phyloP scores from a whole-genome alignment of 2,113 vertebrate genomes.

The Sakesphorus luctuosus region DNA sequence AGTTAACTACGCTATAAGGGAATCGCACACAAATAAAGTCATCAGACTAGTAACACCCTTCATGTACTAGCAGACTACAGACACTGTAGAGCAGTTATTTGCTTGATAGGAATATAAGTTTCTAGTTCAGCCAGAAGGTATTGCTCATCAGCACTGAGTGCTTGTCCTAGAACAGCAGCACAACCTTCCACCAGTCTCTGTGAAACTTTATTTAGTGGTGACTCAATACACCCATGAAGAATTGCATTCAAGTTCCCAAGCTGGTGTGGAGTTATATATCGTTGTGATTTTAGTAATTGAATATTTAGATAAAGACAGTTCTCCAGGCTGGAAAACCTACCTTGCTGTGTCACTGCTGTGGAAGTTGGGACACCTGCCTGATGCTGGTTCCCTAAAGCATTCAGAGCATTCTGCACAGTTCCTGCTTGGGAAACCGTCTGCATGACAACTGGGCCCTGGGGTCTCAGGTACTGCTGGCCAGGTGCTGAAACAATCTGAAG shows the following conservation, averaged over 20 bases:
- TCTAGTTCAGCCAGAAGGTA: too few species aligned
- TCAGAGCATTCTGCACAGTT: slow-evolving; percentile 78
- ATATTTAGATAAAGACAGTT: background rate
- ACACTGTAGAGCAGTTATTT: too few species aligned
- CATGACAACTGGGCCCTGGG: slow-evolving; percentile 87
- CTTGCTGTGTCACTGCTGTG: slow-evolving; percentile 75
- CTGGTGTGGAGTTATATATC: accelerated
- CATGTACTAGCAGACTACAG: too few species aligned
- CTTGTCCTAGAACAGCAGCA: too few species aligned
- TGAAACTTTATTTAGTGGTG: too few species aligned
- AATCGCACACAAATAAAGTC: background rate
- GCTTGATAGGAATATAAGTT: too few species aligned
- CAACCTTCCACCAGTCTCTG: too few species aligned
- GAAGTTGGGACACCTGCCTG: slow-evolving; percentile 68
- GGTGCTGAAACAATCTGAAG: slow-evolving; percentile 92
- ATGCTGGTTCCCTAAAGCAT: slow-evolving; percentile 76
- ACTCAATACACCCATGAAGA: too few species aligned
- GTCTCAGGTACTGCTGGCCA: slow-evolving; percentile 86
- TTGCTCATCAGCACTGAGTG: too few species aligned
- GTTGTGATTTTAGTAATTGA: background rate
- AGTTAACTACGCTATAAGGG: background rate
- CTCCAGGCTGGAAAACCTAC: slow-evolving; percentile 50
- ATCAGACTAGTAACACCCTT: too few species aligned
- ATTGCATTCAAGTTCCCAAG: too few species aligned
- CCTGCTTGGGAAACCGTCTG: slow-evolving; percentile 81